A percentile compares a stretch with the other conserved stretches of the same genome.
Evolutionary conservation across 2,797 vertebrate genomes (phyloP).

Genomic region (Girardinus metallicus): DNA sequence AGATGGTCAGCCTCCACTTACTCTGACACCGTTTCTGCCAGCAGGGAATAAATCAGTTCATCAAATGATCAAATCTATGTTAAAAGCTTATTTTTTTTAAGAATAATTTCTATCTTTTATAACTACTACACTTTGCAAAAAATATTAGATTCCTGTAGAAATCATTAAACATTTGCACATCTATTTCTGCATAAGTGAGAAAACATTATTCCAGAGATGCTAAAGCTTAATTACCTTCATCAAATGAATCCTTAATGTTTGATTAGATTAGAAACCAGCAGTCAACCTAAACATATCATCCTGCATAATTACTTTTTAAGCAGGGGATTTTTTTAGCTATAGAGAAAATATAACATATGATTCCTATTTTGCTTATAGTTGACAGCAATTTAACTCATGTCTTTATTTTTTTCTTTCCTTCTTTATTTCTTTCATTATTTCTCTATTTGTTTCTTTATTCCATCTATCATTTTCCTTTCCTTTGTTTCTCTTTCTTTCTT

Average conservation of each 20-base stretch:
- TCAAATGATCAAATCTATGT: background rate
- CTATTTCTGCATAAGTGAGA: too few species aligned
- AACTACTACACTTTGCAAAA: background rate
- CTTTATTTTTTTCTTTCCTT: background rate
- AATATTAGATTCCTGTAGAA: background rate
- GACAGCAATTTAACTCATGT: background rate
- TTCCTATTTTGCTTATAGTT: background rate
- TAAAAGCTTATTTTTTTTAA: background rate
- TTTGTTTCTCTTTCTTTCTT: background rate
- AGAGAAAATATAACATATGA: background rate
- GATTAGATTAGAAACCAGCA: background rate
- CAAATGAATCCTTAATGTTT: background rate
- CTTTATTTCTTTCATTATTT: background rate
- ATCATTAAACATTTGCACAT: background rate
- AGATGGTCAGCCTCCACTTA: slow-evolving; percentile 12
- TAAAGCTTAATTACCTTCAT: background rate
- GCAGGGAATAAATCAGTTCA: background rate
- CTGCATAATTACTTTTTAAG: background rate
- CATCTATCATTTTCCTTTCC: background rate
- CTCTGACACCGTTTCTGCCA: slow-evolving; percentile 17
- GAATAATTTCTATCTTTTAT: background rate
- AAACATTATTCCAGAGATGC: background rate
- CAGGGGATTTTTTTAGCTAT: background rate
- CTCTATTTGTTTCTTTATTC: background rate
- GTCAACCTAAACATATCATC: background rate